Evolutionary conservation across 2,113 vertebrate genomes (phyloP).

Genomic region (Notechis scutatus): DNA sequence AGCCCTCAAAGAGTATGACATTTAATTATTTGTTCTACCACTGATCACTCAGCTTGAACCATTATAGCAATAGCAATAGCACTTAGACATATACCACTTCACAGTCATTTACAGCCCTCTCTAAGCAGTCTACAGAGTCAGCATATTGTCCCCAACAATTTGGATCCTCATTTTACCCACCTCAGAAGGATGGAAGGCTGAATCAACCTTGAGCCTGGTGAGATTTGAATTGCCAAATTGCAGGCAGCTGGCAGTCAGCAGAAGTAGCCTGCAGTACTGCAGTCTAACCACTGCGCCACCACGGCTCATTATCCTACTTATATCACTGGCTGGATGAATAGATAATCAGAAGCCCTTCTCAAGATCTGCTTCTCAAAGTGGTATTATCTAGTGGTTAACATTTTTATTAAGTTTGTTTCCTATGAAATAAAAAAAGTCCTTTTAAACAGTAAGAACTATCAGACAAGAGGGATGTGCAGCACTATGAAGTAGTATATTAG

Average conservation of each 20-base stretch:
- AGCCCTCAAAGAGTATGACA: neutral
- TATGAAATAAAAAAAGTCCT: neutral
- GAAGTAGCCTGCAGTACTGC: too few relatives aligned
- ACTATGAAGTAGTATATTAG: neutral
- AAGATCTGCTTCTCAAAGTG: neutral
- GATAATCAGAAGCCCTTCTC: neutral
- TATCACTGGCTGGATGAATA: neutral
- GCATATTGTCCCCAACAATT: too few relatives aligned
- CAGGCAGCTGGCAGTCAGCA: too few relatives aligned
- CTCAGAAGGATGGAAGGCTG: too few relatives aligned
- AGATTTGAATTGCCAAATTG: too few relatives aligned
- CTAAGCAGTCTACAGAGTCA: too few relatives aligned
- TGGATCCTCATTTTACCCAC: too few relatives aligned
- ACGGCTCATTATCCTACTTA: neutral
- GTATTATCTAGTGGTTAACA: neutral
- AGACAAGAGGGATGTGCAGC: neutral
- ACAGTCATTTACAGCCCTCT: too few relatives aligned
- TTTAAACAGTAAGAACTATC: neutral
- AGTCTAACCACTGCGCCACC: too few relatives aligned
- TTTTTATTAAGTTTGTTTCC: neutral
- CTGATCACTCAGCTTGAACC: neutral
- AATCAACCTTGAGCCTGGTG: too few relatives aligned
- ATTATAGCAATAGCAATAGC: too few relatives aligned
- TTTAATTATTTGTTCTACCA: neutral
- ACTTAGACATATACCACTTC: too few relatives aligned